Conservation (phyloP, 2,113 vertebrate genomes). For the Chlorodrepanis virens region DNA sequence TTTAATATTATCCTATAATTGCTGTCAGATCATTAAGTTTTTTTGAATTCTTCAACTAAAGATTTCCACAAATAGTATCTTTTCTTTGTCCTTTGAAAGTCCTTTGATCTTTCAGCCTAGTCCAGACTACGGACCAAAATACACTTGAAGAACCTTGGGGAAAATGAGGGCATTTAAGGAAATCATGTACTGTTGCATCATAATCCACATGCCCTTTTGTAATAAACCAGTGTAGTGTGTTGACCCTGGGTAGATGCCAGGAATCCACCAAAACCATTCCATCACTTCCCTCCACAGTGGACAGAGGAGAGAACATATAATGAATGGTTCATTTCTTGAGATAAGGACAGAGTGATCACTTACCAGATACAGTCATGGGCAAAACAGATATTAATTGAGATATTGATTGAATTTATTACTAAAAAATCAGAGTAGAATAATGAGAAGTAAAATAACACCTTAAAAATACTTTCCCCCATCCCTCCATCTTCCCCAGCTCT, state of each 20-base stretch:
- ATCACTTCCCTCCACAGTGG: neutral
- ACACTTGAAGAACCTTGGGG: neutral
- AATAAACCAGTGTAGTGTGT: neutral
- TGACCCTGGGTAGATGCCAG: neutral
- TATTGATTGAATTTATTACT: neutral
- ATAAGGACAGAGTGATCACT: neutral
- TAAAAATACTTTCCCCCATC: neutral
- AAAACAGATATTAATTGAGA: neutral
- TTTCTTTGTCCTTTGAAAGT: neutral
- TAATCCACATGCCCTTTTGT: neutral
- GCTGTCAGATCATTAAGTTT: neutral
- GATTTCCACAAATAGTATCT: neutral
- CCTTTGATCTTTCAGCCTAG: neutral
- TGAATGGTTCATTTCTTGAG: neutral
- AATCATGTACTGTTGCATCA: neutral
- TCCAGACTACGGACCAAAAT: neutral
- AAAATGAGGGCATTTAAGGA: neutral
- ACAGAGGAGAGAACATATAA: neutral
- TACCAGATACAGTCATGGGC: neutral
- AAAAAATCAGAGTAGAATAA: neutral
- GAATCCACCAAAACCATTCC: neutral
- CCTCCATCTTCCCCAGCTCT: neutral
- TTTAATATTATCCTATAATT: neutral
- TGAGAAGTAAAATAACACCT: neutral
- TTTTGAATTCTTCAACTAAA: neutral